Conservation (phyloP, 2,888 invertebrate genomes). For the Caenorhabditis macrosperma region DNA sequence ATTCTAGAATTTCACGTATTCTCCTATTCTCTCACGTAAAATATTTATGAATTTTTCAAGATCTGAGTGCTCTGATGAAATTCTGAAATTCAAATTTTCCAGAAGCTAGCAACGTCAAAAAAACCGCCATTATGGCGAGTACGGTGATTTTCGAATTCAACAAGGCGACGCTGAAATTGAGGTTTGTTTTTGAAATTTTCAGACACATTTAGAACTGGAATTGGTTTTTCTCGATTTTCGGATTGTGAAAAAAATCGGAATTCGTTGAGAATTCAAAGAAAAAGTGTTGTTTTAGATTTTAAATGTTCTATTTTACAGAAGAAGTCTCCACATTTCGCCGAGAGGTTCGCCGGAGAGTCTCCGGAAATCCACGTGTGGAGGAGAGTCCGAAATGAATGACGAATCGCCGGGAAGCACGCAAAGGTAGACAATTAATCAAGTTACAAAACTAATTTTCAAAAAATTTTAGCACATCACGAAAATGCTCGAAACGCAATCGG, state of each 20-base stretch:
- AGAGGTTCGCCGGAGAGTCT: constrained; percentile 38
- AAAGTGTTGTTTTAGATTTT: no score
- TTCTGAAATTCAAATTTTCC: constrained; percentile 11
- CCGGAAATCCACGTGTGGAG: constrained; percentile 19
- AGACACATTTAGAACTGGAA: no score
- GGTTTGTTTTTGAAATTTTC: no score
- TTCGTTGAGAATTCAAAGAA: background rate
- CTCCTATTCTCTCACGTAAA: no score
- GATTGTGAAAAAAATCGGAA: background rate
- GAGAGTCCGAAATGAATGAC: constrained; percentile 6
- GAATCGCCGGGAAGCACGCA: constrained; percentile 41
- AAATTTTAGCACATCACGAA: constrained; percentile 42
- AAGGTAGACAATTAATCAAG: constrained; percentile 27
- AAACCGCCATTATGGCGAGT: constrained; percentile 53
- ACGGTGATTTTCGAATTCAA: constrained; percentile 60
- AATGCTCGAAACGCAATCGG: constrained; percentile 32
- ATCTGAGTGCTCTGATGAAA: no score
- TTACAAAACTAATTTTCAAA: background rate
- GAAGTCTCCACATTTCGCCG: constrained; percentile 53
- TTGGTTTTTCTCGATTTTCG: background rate
- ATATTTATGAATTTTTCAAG: background rate
- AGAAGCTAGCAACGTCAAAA: constrained; percentile 46
- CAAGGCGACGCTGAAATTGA: constrained; percentile 55
- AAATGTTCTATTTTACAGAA: constrained; percentile 21
- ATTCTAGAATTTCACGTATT: no score